Evolutionary conservation across 2,888 invertebrate species (phyloP).

Genomic region (Oithona nana): DNA sequence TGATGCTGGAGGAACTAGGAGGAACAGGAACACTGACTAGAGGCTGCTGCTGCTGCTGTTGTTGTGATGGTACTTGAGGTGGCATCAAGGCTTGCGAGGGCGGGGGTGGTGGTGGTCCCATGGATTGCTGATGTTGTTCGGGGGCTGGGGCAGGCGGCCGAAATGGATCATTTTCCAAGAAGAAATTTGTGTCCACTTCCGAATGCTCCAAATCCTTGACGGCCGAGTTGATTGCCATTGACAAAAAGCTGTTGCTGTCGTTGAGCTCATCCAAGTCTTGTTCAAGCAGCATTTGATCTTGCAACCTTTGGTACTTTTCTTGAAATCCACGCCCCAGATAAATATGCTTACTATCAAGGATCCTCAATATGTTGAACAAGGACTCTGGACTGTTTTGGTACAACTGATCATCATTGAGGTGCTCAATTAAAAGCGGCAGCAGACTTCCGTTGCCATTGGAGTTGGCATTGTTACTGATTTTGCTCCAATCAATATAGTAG

Average conservation of each 20-base stretch:
- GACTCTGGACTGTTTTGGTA: constrained; percentile 21
- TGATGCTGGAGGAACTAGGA: background rate
- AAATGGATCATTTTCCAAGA: constrained; percentile 8
- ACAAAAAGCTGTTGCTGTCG: constrained; percentile 8
- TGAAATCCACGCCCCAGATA: background rate
- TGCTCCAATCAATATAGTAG: constrained; percentile 32
- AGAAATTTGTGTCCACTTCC: constrained; percentile 1
- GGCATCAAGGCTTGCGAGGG: background rate
- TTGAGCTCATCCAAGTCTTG: constrained; percentile 8
- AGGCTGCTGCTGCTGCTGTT: too few species aligned
- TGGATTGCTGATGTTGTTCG: background rate
- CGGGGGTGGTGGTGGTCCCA: background rate
- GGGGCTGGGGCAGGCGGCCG: background rate
- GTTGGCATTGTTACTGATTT: too few species aligned
- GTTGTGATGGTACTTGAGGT: background rate
- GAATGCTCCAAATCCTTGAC: constrained; percentile 14
- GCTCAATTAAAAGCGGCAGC: constrained; percentile 34
- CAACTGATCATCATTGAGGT: constrained; percentile 30
- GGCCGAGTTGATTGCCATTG: constrained; percentile 11
- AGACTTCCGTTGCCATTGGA: too few species aligned
- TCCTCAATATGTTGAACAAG: constrained; percentile 4
- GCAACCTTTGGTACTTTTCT: constrained; percentile 31
- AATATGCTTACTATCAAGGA: background rate
- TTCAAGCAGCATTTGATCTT: constrained; percentile 31
- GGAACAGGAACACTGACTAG: background rate